Evolutionary conservation across 1,140 invertebrate genomes (phyloP), one percentile per base, ranked within the genome.

Genomic region (Pteromalus puparum): DNA sequence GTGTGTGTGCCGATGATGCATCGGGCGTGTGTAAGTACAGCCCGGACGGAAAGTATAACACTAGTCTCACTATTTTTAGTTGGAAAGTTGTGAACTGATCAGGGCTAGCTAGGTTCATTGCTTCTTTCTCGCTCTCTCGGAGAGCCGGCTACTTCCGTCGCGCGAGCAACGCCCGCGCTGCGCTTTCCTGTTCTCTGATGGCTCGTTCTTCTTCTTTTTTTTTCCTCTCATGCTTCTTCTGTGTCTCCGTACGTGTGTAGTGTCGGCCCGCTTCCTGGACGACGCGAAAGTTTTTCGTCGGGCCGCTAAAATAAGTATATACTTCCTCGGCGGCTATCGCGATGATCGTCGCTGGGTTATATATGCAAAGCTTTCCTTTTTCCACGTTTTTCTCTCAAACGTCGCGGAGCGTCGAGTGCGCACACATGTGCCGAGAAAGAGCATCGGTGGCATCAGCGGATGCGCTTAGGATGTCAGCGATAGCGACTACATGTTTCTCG

Each of bases 111-210:
- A 61, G 53, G 53, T 61, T 61, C 53, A 61, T 21, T 61, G 67
- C 67, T 70, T 81, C 80, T 81, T 13, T 81, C 42, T 81, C 38
- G 18, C 34, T 72, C 61, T 80, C 1, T 72, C n/a, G 6, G 24
- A 18, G 21, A 21, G 65, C 38, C 30, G 76, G 78, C 38, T 70
- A 70, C 24, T 70, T 26, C 67, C 24, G 78, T 24, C 65, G 65
- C 75, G 68, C 34, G 53, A 82, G 61, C 73, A 82, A 74, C 80
- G 80, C 80, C 80, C 80, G 80, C 30, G 46, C 72, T 79, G 77
- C 77, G 26, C 38, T 48, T 80, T 72, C 78, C 67, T 10, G 65
- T 61, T 65, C 30, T 67, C 76, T 21, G 67, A 21, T 12, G 38
- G 24, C 61, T n/a, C 34, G 21, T 30, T 72, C 68, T 30, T 34